Conservation (phyloP, 1,140 invertebrate species). For the Ostrea edulis region DNA sequence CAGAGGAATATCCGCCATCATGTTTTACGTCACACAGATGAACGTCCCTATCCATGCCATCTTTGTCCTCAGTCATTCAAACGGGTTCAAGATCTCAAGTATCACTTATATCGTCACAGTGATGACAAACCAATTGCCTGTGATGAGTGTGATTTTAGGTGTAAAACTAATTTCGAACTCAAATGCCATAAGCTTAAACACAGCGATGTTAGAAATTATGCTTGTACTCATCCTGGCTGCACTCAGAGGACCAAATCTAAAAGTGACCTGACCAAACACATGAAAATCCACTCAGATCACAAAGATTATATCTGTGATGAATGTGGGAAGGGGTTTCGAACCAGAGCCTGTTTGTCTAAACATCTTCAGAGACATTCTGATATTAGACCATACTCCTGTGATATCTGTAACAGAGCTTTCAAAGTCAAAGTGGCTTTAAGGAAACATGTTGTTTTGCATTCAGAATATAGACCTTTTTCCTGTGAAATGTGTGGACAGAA, state of each 20-base stretch:
- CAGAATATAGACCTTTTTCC: constrained; percentile 59
- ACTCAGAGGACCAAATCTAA: constrained; percentile 62
- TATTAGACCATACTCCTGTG: constrained; percentile 61
- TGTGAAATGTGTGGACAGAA: constrained; percentile 62
- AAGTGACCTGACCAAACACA: constrained; percentile 66
- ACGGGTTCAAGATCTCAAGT: constrained; percentile 58
- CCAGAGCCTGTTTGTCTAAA: constrained; percentile 55
- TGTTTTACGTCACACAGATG: constrained; percentile 58
- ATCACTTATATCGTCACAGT: constrained; percentile 66
- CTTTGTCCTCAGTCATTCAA: constrained; percentile 63
- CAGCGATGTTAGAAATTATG: constrained; percentile 60
- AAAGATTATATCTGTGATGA: constrained; percentile 57
- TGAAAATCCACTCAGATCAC: constrained; percentile 59
- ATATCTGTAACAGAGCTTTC: constrained; percentile 61
- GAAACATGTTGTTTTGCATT: constrained; percentile 63
- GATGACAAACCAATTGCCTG: constrained; percentile 66
- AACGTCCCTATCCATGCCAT: constrained; percentile 60
- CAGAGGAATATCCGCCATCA: constrained; percentile 60
- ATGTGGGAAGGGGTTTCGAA: constrained; percentile 66
- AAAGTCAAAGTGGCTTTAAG: constrained; percentile 61
- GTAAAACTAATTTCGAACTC: constrained; percentile 69
- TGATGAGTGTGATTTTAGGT: constrained; percentile 65
- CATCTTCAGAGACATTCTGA: constrained; percentile 60
- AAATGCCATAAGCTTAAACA: constrained; percentile 66
- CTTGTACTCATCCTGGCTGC: constrained; percentile 66